Conservation (phyloP, 2,797 vertebrate species). For the Gobionotothen gibberifrons region DNA sequence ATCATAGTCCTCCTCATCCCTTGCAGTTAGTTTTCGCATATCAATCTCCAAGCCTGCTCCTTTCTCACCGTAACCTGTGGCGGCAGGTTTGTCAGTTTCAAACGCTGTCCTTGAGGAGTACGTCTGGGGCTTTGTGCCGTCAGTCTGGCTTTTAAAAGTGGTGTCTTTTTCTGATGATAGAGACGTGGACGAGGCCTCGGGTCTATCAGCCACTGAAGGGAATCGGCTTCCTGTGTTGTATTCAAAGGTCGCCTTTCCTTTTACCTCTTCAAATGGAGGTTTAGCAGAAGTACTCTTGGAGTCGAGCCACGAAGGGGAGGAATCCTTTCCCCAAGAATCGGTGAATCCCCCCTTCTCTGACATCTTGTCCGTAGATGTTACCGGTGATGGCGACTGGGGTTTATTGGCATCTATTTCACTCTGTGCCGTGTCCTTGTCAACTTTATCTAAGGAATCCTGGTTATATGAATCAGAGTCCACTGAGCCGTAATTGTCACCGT, state of each 20-base stretch:
- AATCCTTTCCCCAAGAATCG: conserved; percentile 45
- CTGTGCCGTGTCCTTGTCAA: conserved; percentile 58
- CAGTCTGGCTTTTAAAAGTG: conserved; percentile 40
- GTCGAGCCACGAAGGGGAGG: conserved; percentile 39
- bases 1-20: conserved; percentile 85
- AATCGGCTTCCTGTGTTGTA: conserved; percentile 80
- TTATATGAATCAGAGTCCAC: conserved; percentile 77
- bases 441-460: conserved; percentile 73
- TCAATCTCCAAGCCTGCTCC: conserved; percentile 76
- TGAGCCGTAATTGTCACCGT: conserved; percentile 91
- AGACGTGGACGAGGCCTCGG: conserved; percentile 66
- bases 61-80: conserved; percentile 73
- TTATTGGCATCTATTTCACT: conserved; percentile 48
- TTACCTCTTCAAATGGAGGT: conserved; percentile 53
- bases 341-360: conserved; percentile 52
- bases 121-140: conserved; percentile 4
- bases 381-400: not conserved
- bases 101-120: conserved; percentile 28
- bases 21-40: conserved; percentile 80
- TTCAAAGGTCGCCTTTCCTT: conserved; percentile 53
- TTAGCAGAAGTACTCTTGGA: conserved; percentile 37
- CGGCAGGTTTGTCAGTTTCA: conserved; percentile 35
- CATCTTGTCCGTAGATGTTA: conserved; percentile 16
- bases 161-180: conserved; percentile 66
- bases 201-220: conserved; percentile 71